Evolutionary conservation across 2,113 vertebrate species (phyloP).

Genomic region (Brienomyrus brachyistius): DNA sequence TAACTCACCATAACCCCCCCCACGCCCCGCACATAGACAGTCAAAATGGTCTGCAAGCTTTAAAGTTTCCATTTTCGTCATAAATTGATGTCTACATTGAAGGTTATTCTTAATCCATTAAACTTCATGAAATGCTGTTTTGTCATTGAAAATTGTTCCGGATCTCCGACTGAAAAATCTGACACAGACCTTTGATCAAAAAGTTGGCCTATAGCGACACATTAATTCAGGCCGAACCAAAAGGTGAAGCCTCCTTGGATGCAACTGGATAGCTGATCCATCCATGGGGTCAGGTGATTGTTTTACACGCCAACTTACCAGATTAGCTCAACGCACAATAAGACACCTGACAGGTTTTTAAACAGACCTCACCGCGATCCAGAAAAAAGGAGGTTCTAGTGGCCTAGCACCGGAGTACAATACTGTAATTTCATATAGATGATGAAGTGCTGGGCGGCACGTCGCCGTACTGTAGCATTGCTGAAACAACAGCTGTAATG

Average conservation of each 20-base stretch:
- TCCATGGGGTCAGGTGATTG: background rate
- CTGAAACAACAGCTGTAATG: background rate
- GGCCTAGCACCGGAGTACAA: background rate
- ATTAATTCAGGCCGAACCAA: background rate
- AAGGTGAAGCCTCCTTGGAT: background rate
- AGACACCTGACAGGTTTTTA: background rate
- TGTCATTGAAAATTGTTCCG: background rate
- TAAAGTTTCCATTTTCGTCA: background rate
- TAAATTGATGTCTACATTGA: background rate
- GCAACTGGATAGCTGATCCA: background rate
- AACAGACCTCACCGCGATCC: background rate
- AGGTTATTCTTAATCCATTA: background rate
- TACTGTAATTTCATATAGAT: background rate
- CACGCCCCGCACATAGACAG: background rate
- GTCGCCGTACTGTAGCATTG: background rate
- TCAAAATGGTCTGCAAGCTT: background rate
- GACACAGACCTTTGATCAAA: too few species aligned
- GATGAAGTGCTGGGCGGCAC: background rate
- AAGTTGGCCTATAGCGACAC: background rate
- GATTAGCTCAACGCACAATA: background rate
- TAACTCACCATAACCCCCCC: background rate
- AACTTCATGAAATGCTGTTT: background rate
- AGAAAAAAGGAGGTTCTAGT: background rate
- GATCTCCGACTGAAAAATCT: too few species aligned
- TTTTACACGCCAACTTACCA: background rate